Evolutionary conservation across 2,888 invertebrate genomes (phyloP).

Genomic region (Scrobipalpa atriplicella): DNA sequence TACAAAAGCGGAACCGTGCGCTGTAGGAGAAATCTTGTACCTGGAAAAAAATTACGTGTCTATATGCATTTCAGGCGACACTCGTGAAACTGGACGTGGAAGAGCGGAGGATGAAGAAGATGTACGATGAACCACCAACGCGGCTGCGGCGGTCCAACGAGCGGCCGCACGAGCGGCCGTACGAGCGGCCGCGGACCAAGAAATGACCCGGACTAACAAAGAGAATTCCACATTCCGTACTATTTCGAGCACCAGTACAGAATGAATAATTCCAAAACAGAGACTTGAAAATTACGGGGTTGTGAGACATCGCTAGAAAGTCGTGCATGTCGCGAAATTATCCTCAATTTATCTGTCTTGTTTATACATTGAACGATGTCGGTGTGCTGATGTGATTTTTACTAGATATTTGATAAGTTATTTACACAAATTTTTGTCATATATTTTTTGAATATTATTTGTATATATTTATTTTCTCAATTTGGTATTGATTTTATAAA

Average conservation of each 20-base stretch:
- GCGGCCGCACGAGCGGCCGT: constrained; percentile 48
- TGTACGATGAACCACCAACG: constrained; percentile 67
- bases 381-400: constrained; percentile 42
- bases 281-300: neutral
- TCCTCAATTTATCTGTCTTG: neutral
- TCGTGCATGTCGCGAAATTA: neutral
- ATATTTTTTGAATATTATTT: constrained; percentile 45
- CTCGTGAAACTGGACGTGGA: constrained; percentile 53
- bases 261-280: neutral
- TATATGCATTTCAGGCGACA: constrained; percentile 49
- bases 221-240: constrained; percentile 16
- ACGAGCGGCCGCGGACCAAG: constrained; percentile 52
- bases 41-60: too few species aligned
- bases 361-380: constrained; percentile 33
- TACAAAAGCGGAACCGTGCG: too few species aligned
- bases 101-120: constrained; percentile 57
- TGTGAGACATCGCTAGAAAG: neutral
- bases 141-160: constrained; percentile 62
- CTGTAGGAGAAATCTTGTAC: too few species aligned
- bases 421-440: constrained; percentile 44
- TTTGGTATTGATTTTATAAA: constrained; percentile 23
- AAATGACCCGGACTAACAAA: constrained; percentile 44
- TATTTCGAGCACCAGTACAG: constrained; percentile 18
- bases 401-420: constrained; percentile 46
- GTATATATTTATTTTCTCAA: constrained; percentile 43